Base-by-base conservation (phyloP, 1,140 invertebrate species). In the Gonioctena quinquepunctata region DNA sequence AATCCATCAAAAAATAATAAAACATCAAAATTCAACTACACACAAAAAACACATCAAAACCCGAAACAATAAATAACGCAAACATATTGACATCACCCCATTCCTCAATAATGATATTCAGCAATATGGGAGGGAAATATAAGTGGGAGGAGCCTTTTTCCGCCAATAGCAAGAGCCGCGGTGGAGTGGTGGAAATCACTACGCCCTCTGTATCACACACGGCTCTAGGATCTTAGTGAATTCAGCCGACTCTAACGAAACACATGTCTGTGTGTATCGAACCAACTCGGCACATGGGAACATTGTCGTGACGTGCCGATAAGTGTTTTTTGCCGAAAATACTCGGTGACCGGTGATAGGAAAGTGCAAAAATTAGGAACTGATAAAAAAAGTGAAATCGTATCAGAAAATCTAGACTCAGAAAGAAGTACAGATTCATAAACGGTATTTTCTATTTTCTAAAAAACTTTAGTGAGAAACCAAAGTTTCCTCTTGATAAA, bases 1-100 rank as follows among this genome's bases (percentile, higher is more conserved):
- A 16, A 54, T 81, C 74, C 79, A 78, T 79, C 76, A 78, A 78
- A 81, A 81, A 80, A 79, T 79, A 80, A 81, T 76, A 79, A 80
- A 78, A 77, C 50, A 66, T 69, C 74, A 63, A 77, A 79, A 79
- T 77, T 77, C 77, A 79, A 78, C 78, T 77, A 78, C 68, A 62
- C 70, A 73, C 68, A 75, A 69, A 77, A 80, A 79, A 76, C 73
- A 66, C 73, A 79, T 78, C 77, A 78, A 79, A 75, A 69, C 66
- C 65, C 68, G 71, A 72, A 77, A 52, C 69, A 68, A 80, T 81
- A 81, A 81, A 82, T 81, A 81, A 80, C 78, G 68, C 54, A 75
- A 80, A 79, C 80, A 81, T 81, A 81, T 81, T 80, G 79, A 78
- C 76, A 82, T 71, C 73, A 73, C 72, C 73, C 73, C 73, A 76